A percentile compares a stretch with the other conserved stretches of the same genome.
Conservation (phyloP, 1,140 invertebrate genomes). For the Octopus sinensis region DNA sequence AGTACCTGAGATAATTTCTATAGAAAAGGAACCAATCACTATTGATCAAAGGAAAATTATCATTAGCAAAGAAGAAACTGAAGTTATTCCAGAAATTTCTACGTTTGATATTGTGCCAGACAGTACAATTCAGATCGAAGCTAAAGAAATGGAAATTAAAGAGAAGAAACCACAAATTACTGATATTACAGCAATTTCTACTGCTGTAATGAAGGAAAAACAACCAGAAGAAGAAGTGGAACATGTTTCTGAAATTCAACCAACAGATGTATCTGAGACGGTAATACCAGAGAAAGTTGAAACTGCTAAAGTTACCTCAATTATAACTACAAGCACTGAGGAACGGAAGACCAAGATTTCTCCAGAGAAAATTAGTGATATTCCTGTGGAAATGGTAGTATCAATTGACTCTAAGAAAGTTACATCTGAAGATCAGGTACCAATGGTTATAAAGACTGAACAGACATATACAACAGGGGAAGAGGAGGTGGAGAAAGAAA, state of each 20-base stretch:
- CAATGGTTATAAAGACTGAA: background rate
- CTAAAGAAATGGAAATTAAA: background rate
- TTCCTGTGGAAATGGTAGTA: slow-evolving; percentile 12
- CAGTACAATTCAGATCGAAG: background rate
- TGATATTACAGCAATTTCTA: no score
- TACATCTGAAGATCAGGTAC: slow-evolving; percentile 20
- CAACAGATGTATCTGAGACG: background rate
- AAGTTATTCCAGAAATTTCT: slow-evolving; percentile 10
- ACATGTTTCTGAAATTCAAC: slow-evolving; percentile 8
- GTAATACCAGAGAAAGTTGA: no score
- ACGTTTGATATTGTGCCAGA: background rate
- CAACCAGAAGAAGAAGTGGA: no score
- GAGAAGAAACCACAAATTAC: no score
- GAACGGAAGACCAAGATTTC: no score
- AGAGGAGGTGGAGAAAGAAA: slow-evolving; percentile 31
- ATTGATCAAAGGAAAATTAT: slow-evolving; percentile 18
- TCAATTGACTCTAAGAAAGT: background rate
- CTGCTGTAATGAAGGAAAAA: no score
- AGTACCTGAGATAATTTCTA: no score
- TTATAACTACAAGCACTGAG: no score
- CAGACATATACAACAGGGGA: slow-evolving; percentile 23
- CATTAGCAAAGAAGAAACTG: slow-evolving; percentile 17
- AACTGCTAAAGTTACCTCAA: no score
- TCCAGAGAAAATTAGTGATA: background rate
- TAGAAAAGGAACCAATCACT: no score